phyloP scores from a whole-genome alignment of 2,113 vertebrate genomes.

The Hypomesus transpacificus region DNA sequence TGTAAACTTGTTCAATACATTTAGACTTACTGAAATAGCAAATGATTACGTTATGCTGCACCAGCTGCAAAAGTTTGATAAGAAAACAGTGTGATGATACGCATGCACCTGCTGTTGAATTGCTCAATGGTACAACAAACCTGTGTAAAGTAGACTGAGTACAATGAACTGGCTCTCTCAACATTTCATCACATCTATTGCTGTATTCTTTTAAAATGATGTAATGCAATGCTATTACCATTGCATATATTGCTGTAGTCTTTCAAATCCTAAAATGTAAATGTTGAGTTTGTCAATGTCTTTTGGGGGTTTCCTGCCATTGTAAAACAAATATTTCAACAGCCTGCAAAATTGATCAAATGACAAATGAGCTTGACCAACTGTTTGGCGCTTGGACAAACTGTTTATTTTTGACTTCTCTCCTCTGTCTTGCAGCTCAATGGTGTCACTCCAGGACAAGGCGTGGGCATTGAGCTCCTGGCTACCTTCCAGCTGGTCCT shows the following conservation, averaged over 20 bases:
- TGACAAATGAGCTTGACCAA: constrained; percentile 27
- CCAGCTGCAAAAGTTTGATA: constrained; percentile 19
- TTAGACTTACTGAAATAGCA: neutral
- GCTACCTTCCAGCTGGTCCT: constrained; percentile 94
- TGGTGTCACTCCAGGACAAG: constrained; percentile 79
- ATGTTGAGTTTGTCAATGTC: too few species aligned
- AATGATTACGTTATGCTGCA: neutral
- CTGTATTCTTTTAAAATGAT: too few species aligned
- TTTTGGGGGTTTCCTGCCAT: too few species aligned
- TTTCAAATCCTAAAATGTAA: too few species aligned
- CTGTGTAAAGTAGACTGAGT: too few species aligned
- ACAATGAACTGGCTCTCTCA: too few species aligned
- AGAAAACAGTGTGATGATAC: constrained; percentile 22
- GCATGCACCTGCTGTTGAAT: neutral
- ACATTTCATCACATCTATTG: too few species aligned
- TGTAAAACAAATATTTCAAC: too few species aligned
- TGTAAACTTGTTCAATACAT: neutral
- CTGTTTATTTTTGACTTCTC: too few species aligned
- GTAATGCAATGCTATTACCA: too few species aligned
- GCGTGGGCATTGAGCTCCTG: constrained; percentile 89
- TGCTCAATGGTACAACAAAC: neutral
- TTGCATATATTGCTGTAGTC: too few species aligned
- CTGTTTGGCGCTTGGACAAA: constrained; percentile 15
- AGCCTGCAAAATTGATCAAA: neutral
- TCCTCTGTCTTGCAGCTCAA: constrained; percentile 54